Conservation (phyloP, 92 coral and sea anemone genomes). For the Galaxea fascicularis region DNA sequence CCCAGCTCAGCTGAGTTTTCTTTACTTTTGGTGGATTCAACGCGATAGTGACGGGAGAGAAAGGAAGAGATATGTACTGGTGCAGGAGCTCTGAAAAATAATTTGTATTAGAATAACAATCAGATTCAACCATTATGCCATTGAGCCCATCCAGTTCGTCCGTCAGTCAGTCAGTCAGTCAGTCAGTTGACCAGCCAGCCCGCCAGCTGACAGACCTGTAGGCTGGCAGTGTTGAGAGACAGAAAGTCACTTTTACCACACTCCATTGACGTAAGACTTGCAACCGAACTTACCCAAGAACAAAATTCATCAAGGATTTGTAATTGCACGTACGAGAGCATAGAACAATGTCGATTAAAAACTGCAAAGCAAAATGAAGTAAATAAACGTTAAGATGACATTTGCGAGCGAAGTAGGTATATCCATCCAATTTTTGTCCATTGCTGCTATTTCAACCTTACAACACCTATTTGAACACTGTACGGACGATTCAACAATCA, state of each 20-base stretch:
- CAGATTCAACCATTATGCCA: too few relatives aligned
- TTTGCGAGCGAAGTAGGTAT: neutral
- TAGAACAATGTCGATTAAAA: conserved; percentile 85
- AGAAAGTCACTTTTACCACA: neutral
- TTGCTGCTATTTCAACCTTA: neutral
- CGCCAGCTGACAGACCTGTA: neutral
- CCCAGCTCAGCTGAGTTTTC: conserved; percentile 77
- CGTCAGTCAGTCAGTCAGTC: neutral
- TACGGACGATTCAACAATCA: neutral
- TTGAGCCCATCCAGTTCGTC: too few relatives aligned
- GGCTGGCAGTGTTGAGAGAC: neutral
- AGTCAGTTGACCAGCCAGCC: neutral
- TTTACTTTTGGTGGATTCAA: conserved; percentile 79
- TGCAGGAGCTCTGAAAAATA: conserved; percentile 78
- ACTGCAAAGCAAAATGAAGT: conserved; percentile 70
- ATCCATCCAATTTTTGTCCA: neutral
- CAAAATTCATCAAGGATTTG: conserved; percentile 77
- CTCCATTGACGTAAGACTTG: neutral
- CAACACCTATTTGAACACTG: neutral
- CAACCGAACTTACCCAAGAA: conserved; percentile 54
- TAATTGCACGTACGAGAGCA: conserved; percentile 83
- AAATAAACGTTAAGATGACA: neutral
- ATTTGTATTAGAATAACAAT: neutral
- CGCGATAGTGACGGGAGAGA: conserved; percentile 82
- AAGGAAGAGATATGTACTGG: conserved; percentile 88